phyloP scores from a whole-genome alignment of 2,113 vertebrate species.

The Anser cygnoides region DNA sequence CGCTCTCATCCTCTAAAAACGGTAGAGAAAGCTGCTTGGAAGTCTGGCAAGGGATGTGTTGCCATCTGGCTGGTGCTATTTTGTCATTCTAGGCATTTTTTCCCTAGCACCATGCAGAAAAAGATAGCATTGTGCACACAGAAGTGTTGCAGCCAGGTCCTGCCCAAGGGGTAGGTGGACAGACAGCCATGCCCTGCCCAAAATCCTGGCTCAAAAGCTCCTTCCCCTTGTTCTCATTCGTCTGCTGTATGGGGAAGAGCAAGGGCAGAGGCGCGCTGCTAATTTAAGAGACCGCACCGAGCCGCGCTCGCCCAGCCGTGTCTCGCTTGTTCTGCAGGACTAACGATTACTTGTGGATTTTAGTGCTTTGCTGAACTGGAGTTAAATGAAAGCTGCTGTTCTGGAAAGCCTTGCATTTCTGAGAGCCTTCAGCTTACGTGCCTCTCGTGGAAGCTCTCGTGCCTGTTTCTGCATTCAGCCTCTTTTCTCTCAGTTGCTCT shows the following conservation, averaged over 20 bases:
- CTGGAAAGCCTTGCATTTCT: not conserved
- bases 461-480: not conserved
- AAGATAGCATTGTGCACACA: not conserved
- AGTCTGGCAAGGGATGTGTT: constrained; percentile 31
- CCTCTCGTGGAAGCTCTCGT: not conserved
- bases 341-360: not conserved
- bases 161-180: not conserved
- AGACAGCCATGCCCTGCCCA: not conserved
- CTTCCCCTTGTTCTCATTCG: not conserved
- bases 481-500: not conserved
- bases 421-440: not conserved
- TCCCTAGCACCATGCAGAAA: not conserved
- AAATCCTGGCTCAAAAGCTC: not conserved
- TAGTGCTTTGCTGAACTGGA: not conserved
- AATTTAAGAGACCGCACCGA: not conserved
- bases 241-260: accelerated
- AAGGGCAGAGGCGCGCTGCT: not conserved
- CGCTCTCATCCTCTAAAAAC: not conserved
- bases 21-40: constrained; percentile 9
- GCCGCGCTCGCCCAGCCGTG: not conserved
- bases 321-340: not conserved
- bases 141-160: not conserved
- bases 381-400: not conserved
- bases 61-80: constrained; percentile 33
- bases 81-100: not conserved